phyloP scores from a whole-genome alignment of 2,113 vertebrate species.

The Oncorhynchus keta region DNA sequence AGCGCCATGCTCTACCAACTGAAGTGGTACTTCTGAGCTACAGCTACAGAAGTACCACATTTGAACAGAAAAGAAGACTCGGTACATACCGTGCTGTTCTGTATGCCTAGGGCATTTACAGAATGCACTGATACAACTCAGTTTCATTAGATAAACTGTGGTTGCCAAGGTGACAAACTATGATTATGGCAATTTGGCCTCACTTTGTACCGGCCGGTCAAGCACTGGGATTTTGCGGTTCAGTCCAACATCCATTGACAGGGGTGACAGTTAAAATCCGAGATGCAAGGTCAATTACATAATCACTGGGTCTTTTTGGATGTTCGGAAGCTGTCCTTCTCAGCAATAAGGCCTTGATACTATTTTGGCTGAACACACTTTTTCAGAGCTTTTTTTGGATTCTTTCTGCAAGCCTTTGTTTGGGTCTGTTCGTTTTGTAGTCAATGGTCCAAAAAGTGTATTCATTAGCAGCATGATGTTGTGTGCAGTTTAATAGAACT shows the following conservation, averaged over 20 bases:
- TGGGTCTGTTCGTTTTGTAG: too few relatives aligned
- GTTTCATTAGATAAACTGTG: not conserved
- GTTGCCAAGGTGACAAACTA: not conserved
- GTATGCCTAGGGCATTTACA: not conserved
- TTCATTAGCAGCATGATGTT: too few relatives aligned
- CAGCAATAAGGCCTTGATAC: not conserved
- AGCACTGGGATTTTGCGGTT: not conserved
- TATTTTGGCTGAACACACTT: not conserved
- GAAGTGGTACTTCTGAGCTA: too few relatives aligned
- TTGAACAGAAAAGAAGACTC: too few relatives aligned
- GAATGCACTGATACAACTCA: not conserved
- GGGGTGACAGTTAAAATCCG: not conserved
- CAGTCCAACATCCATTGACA: not conserved
- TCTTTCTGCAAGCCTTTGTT: too few relatives aligned
- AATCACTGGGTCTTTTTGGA: not conserved
- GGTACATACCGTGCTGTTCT: too few relatives aligned
- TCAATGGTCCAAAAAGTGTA: too few relatives aligned
- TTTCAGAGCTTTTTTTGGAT: not conserved
- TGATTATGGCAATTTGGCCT: slow-evolving; percentile 3
- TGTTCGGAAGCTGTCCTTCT: not conserved
- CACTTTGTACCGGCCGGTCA: not conserved
- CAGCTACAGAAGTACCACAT: too few relatives aligned
- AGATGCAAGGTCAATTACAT: not conserved
- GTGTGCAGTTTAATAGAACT: too few relatives aligned
- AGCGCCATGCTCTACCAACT: too few relatives aligned